A percentile compares a stretch with the other conserved stretches of the same genome.
phyloP scores from a whole-genome alignment of 53 echinoderm and acorn worm species.

The Paracentrotus lividus region DNA sequence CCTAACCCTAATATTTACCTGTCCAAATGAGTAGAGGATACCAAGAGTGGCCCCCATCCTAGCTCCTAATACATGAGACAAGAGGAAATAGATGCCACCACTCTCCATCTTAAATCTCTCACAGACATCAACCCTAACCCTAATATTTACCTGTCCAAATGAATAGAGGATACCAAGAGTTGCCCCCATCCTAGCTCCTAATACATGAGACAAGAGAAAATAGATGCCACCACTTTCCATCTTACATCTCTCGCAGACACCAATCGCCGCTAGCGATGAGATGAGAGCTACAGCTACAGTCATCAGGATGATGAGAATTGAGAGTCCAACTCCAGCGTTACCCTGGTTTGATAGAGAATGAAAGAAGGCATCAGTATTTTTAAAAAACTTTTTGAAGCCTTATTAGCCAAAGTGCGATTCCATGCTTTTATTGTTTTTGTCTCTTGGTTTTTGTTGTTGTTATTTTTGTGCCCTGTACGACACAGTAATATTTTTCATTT shows the following conservation, averaged over 20 bases:
- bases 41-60: constrained; percentile 93
- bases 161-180: constrained; percentile 93
- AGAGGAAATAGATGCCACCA: constrained; percentile 93
- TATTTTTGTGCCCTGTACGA: no score
- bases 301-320: constrained; percentile 92
- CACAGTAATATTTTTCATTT: no score
- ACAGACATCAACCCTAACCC: constrained; percentile 85
- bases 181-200: constrained; percentile 94
- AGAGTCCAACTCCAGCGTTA: constrained; percentile 96
- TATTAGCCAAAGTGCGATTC: no score
- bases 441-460: no score
- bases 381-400: no score
- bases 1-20: no score
- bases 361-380: not conserved
- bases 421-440: no score
- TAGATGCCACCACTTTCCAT: constrained; percentile 97
- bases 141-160: constrained; percentile 87
- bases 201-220: constrained; percentile 91
- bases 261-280: constrained; percentile 92
- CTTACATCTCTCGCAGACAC: constrained; percentile 96
- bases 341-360: constrained; percentile 74
- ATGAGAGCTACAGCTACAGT: constrained; percentile 90
- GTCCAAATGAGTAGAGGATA: constrained; percentile 93
- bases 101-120: constrained; percentile 96
- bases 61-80: constrained; percentile 92